Evolutionary conservation across 2,113 vertebrate genomes (phyloP).

Genomic region (Haemorhous mexicanus): DNA sequence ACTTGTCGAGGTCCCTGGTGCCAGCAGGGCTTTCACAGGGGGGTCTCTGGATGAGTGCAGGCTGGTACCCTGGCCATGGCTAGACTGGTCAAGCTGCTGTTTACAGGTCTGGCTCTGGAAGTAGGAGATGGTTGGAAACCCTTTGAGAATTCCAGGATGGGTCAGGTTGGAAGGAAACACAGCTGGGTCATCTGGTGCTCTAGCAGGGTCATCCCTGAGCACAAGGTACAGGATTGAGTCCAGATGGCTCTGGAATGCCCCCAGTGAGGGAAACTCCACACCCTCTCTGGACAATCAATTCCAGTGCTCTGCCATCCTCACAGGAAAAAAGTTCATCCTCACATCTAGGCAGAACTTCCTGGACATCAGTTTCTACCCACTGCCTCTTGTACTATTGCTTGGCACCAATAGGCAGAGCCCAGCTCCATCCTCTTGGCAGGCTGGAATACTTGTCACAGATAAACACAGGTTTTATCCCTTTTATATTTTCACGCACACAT

Average conservation of each 20-base stretch:
- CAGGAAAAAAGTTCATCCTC: not conserved
- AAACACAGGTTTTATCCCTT: not conserved
- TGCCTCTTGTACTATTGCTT: not conserved
- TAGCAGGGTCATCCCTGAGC: not conserved
- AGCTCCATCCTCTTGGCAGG: not conserved
- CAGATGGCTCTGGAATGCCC: not conserved
- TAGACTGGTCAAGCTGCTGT: not conserved
- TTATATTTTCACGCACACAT: too few relatives aligned
- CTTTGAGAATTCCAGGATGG: not conserved
- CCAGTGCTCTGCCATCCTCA: not conserved
- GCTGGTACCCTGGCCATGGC: not conserved
- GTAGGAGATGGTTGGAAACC: rapidly evolving
- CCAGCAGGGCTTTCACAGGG: not conserved
- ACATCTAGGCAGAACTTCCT: not conserved
- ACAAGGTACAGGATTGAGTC: not conserved
- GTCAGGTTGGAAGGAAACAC: not conserved
- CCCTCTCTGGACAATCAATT: not conserved
- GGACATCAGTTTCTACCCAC: not conserved
- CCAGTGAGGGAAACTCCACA: not conserved
- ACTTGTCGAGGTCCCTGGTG: rapidly evolving
- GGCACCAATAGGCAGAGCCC: not conserved
- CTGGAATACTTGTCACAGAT: not conserved
- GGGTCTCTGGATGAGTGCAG: not conserved
- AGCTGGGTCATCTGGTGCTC: not conserved
- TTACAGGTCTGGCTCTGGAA: not conserved